Percentiles rank a stretch among this genome's conserved stretches.
Evolutionary conservation across 2,888 invertebrate genomes (phyloP).

Genomic region (Melanchra persicariae): DNA sequence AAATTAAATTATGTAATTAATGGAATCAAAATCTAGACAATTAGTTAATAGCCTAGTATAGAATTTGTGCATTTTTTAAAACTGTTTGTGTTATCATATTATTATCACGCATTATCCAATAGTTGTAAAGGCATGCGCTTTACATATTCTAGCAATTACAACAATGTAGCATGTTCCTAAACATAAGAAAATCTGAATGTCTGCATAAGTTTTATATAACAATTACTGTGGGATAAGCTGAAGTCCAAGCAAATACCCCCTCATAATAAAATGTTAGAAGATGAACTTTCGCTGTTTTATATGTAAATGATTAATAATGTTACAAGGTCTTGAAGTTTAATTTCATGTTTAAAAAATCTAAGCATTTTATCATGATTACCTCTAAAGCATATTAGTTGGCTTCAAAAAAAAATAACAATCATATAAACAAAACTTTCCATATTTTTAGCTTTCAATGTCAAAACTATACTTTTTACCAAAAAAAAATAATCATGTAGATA

Average conservation of each 20-base stretch:
- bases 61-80: conserved; percentile 8
- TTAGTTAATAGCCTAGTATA: not conserved
- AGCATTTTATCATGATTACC: conserved; percentile 10
- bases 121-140: conserved; percentile 3
- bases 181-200: conserved; percentile 2
- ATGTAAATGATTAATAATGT: not conserved
- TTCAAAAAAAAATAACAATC: too few species aligned
- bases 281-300: not conserved
- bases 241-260: conserved; percentile 23
- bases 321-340: not conserved
- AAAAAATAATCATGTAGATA: conserved; percentile 14
- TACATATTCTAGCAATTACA: not conserved
- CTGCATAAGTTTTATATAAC: not conserved
- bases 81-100: conserved; percentile 5
- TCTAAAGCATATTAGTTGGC: not conserved
- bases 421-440: too few species aligned
- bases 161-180: conserved; percentile 17
- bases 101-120: conserved; percentile 1
- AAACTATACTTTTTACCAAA: not conserved
- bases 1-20: not conserved
- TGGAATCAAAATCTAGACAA: not conserved
- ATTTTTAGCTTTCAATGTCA: conserved; percentile 1
- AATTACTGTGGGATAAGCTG: conserved; percentile 12
- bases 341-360: not conserved
- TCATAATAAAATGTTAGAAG: not conserved